Evolutionary conservation across 2,797 vertebrate genomes (phyloP), one percentile per base, ranked within the genome.

Genomic region (Poeciliopsis infans): DNA sequence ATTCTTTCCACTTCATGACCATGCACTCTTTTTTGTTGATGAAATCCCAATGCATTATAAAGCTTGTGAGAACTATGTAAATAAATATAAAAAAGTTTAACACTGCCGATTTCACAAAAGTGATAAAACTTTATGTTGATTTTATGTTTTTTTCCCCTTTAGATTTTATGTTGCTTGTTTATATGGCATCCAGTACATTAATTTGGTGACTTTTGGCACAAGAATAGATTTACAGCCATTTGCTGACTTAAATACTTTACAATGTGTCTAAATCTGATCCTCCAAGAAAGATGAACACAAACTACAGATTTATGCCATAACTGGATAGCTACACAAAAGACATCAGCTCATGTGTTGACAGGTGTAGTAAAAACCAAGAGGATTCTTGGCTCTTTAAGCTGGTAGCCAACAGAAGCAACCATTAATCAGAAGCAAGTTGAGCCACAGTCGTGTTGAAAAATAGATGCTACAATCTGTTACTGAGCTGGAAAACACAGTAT

Each of bases 401-500:
- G 39, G 39, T 5, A 69, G 66, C 39, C 23, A 69, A 15, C 39
- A 69, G 39, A 69, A 43, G 12, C 66, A n/a, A 43, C 66, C n/a
- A 69, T 43, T 13, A 43, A 25, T 69, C 66, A 25, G 39, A 69
- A 69, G 64, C 64, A 68, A 12, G 36, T 41, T 12, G 36, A 68
- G 64, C 36, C 20, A 68, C 64, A 41, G 23, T 41, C 36, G 36
- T 8, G 45, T 49, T n/a, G 43, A 61, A 39, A 79, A 74, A 76
- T 5, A 75, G 53, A 73, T 2, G 41, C 16, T 47, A 20, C 41
- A 15, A 47, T 45, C 43, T 33, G 25, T 43, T 16, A 15, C 12
- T 81, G 73, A 74, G 73, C 46, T 82, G 46, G 43, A 64, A 23
- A 12, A 71, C 66, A 57, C 57, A 74, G 72, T 10, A n/a, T 76